Evolutionary conservation across 2,797 vertebrate genomes (phyloP), one percentile per base, ranked within the genome.

Genomic region (Acipenser transmontanus): DNA sequence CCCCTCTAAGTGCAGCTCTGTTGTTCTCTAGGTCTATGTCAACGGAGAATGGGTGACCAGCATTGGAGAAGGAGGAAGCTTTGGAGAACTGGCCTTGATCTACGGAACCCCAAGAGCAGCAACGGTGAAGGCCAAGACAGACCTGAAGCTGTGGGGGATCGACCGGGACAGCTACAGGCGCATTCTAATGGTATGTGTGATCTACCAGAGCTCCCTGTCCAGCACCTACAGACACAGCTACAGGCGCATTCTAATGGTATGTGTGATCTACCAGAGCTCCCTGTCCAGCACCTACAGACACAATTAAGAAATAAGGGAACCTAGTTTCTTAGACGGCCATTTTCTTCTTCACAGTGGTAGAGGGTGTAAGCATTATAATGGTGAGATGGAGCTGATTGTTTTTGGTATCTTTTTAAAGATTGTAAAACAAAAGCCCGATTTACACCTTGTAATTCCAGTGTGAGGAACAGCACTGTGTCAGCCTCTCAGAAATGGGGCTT

Each of bases 51-150:
- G 93, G 96, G 95, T 98, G 79, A 99, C 96, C 80, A 94, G 80
- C 82, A 98, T 99, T 1, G 93, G 96, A 47, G 95, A 99, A 81
- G 96, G 96, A 20, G 96, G 96, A 50, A 98, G 96, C 80, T 99
- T 98, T 0, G 96, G 96, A 69, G 96, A 99, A 70, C 89, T 99
- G 70, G 96, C 96, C 0, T 83, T 99, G 70, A 98, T 99, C 84
- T 98, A 98, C 0, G 96, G 96, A 72, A 99, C 96, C 4, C 96
- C 96, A 6, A 84, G 96, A 61, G 96, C 96, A 0, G 96, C 96
- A 17, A 99, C 96, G 0, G 96, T 99, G 78, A 97, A 93, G 75
- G 96, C 96, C 85, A 98, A 97, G 86, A 98, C 96, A 0, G 96
- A 98, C 75, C 92, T 99, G 47, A 99, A 99, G 73, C 92, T 99